A percentile compares a stretch with the other conserved stretches of the same genome.
These are phyloP conservation scores for Grus americana DNA, from an alignment of 2,113 vertebrate species.

Conservation along the genomic window DNA sequence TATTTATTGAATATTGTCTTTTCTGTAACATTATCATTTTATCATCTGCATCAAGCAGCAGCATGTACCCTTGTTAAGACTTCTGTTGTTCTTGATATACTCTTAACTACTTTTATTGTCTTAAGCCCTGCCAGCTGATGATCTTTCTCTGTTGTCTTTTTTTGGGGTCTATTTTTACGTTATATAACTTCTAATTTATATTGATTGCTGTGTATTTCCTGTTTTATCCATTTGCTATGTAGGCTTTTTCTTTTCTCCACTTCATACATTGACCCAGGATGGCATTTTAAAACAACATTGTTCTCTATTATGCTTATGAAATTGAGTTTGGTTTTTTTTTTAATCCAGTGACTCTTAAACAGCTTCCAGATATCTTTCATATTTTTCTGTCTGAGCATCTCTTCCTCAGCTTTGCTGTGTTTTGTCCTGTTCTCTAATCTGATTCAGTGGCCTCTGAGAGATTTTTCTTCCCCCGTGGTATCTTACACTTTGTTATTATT, in stretches of 20 bases:
- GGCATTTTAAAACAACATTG: background rate
- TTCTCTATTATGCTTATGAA: background rate
- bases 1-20: slow-evolving; percentile 9
- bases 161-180: slow-evolving; percentile 1
- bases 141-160: background rate
- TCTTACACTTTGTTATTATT: background rate
- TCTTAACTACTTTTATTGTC: background rate
- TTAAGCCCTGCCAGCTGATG: background rate
- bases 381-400: background rate
- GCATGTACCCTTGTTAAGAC: background rate
- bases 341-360: background rate
- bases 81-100: background rate
- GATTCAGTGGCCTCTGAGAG: background rate
- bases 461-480: background rate
- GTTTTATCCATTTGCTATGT: background rate
- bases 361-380: background rate
- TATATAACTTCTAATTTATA: background rate
- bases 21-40: background rate
- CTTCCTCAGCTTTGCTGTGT: background rate
- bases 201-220: background rate
- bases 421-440: background rate
- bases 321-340: background rate
- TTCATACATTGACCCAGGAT: slow-evolving; percentile 1
- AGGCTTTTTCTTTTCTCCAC: slow-evolving; percentile 36
- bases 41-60: background rate